Base-by-base conservation (phyloP, 2,797 vertebrate species). In the Poecilia wingei region DNA sequence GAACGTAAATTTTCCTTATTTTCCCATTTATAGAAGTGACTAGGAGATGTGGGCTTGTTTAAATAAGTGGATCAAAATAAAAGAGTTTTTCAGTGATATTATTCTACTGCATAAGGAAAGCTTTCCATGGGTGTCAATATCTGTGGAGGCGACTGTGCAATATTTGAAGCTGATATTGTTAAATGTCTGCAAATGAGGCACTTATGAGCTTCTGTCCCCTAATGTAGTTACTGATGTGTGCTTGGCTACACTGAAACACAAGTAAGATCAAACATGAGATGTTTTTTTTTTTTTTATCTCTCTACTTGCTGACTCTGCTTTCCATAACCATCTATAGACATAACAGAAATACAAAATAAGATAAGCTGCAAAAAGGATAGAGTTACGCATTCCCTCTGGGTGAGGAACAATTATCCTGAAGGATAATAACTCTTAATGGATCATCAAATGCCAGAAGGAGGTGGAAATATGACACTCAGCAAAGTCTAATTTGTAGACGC, bases 401-500 rank as follows among this genome's bases (percentile, higher is more conserved):
- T 79, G 47, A 28, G 59, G 53, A 81, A 75, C 73, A 79, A 89
- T 86, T 80, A 72, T 1, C 20, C 74, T 82, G 18, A 57, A 3
- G 53, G 53, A 86, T 83, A 86, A 92, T 74, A 85, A 82, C 75
- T 74, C 76, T 76, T 86, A 86, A 89, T 77, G 80, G 82, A 84
- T 84, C 84, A 81, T 79, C 75, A 76, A 61, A 64, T 33, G 43
- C 73, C 47, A 73, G 59, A 72, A 84, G 74, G 68, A 87, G 79
- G 79, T n/a, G 69, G 61, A 68, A 82, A 57, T 69, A 47, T 57
- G 49, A 31, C 10, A n/a, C 79, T 91, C 82, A 82, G 86, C 82
- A 87, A 86, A 85, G 57, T 86, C 82, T 82, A 64, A 89, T 92
- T 88, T 86, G 70, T 28, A 28, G 39, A 88, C 2, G 53, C 69